Conservation (phyloP, 2,113 vertebrate species). For the Cyrtonyx montezumae region DNA sequence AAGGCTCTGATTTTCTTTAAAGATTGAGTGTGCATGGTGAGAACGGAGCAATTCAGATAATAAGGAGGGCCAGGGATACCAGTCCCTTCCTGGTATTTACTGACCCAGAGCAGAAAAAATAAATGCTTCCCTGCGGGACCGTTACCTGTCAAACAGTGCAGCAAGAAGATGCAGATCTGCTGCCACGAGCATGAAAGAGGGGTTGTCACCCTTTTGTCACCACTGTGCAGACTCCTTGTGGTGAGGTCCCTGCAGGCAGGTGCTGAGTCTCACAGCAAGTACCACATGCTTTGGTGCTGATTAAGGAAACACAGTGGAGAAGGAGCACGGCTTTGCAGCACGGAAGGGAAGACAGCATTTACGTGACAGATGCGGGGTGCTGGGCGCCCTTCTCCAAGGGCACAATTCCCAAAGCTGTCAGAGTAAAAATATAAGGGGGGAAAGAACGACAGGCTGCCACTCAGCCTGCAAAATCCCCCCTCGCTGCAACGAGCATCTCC, state of each 20-base stretch:
- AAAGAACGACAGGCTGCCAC: conserved; percentile 48
- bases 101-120: neutral
- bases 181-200: neutral
- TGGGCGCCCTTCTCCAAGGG: conserved; percentile 60
- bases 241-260: neutral
- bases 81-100: conserved; percentile 14
- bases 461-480: conserved; percentile 46
- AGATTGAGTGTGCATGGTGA: conserved; percentile 46
- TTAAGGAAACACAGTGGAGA: neutral
- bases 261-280: neutral
- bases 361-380: conserved; percentile 56
- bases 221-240: neutral
- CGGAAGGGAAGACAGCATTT: neutral
- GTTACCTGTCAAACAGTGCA: neutral
- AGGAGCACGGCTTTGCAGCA: conserved; percentile 23
- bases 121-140: neutral
- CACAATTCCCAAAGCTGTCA: conserved; percentile 44
- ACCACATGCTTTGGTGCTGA: neutral
- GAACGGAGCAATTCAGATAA: conserved; percentile 45
- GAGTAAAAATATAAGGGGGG: neutral
- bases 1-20: conserved; percentile 67
- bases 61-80: conserved; percentile 17
- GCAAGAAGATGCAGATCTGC: neutral
- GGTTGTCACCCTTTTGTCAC: neutral
- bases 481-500: conserved; percentile 10